Evolutionary conservation across 2,113 vertebrate species (phyloP).

Genomic region (Myrmecobius fasciatus): DNA sequence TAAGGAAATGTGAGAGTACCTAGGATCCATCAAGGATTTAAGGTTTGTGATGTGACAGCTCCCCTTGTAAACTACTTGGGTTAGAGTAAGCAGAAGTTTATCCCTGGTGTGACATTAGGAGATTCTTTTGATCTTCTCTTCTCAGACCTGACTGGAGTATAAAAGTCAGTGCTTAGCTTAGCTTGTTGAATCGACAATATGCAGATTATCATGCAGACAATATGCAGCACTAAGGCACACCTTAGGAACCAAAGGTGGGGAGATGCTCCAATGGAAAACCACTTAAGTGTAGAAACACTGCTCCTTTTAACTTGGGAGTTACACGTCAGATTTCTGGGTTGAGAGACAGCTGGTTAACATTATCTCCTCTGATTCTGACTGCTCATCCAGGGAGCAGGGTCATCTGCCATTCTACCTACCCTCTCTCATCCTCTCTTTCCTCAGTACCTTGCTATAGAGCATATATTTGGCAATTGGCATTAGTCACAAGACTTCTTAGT

Average conservation of each 20-base stretch:
- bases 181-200: background rate
- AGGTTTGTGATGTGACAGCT: background rate
- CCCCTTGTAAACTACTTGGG: background rate
- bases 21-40: conserved; percentile 13
- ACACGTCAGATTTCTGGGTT: background rate
- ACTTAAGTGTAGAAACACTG: background rate
- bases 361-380: background rate
- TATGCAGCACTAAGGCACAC: background rate
- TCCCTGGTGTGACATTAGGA: conserved; percentile 6
- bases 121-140: background rate
- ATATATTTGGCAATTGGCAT: conserved; percentile 45
- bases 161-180: background rate
- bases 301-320: background rate
- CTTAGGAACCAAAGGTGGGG: background rate
- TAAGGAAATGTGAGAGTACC: background rate
- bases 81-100: conserved; percentile 28
- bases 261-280: background rate
- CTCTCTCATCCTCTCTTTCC: background rate
- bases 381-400: background rate
- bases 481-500: conserved; percentile 3
- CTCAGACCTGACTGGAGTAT: background rate
- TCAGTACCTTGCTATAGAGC: background rate
- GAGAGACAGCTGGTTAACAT: background rate
- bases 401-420: background rate
- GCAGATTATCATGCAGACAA: background rate